Conservation (phyloP, 23 tunicate species). For the Pegea sp. region DNA sequence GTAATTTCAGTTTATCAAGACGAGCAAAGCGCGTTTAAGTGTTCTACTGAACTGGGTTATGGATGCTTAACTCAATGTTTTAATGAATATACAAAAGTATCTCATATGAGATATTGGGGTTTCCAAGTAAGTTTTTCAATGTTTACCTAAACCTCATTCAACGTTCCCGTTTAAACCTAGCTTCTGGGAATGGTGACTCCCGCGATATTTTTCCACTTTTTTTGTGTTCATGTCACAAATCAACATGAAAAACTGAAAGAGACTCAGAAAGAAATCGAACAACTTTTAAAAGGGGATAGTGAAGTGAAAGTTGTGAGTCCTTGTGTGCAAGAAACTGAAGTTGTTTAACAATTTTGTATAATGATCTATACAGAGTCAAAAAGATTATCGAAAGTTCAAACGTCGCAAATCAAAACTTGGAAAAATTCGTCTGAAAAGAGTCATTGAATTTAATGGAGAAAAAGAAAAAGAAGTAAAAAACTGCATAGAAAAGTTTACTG, state of each 20-base stretch:
- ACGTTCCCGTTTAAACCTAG: not conserved
- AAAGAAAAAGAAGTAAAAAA: too few relatives aligned
- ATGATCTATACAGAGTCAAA: too few relatives aligned
- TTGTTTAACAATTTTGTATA: too few relatives aligned
- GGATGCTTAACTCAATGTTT: not conserved
- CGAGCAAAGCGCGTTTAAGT: not conserved
- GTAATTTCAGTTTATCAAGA: not conserved
- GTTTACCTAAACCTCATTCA: not conserved
- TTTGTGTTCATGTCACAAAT: not conserved
- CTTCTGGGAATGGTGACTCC: not conserved
- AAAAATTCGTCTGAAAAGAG: not conserved
- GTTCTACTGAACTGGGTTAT: not conserved
- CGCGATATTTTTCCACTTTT: not conserved
- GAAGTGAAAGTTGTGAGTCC: not conserved
- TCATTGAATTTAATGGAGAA: too few relatives aligned
- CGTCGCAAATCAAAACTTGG: not conserved
- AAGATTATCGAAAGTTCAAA: not conserved
- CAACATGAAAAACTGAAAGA: not conserved
- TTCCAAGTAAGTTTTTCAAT: not conserved
- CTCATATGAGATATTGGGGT: not conserved
- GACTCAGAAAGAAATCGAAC: not conserved
- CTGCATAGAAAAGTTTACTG: too few relatives aligned
- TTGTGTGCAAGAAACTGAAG: too few relatives aligned
- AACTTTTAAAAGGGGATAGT: not conserved
- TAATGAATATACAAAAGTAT: not conserved